These are phyloP conservation scores for Pentalonia nigronervosa DNA, from an alignment of 1,140 invertebrate species.

Conservation along the genomic window DNA sequence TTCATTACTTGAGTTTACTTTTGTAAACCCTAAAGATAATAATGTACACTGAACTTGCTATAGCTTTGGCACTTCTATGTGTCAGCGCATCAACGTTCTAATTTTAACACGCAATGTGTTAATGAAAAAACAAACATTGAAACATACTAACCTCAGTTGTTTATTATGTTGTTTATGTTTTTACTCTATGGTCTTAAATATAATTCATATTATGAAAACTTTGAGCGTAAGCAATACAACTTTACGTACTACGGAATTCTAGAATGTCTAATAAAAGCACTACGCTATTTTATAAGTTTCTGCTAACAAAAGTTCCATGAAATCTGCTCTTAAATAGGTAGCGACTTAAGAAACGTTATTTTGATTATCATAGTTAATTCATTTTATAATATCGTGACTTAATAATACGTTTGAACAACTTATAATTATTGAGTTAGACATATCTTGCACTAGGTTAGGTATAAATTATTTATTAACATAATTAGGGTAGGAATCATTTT, in stretches of 20 bases:
- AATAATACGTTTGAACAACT: background rate
- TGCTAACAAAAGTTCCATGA: background rate
- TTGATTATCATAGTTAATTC: background rate
- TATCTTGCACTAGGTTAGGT: background rate
- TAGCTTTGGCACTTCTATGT: background rate
- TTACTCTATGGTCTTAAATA: background rate
- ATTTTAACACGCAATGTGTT: background rate
- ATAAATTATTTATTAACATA: background rate
- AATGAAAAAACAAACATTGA: background rate
- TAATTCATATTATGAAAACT: background rate
- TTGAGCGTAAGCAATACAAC: background rate
- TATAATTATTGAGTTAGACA: background rate
- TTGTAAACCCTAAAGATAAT: background rate
- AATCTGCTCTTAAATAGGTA: background rate
- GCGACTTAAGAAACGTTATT: background rate
- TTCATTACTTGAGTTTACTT: background rate
- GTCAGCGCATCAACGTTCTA: background rate
- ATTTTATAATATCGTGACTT: background rate
- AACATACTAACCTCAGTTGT: background rate
- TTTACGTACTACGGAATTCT: constrained; percentile 6
- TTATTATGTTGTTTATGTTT: background rate
- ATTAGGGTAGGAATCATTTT: background rate
- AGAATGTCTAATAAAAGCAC: background rate
- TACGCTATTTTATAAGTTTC: background rate
- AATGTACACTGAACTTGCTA: background rate